A percentile compares a stretch with the other conserved stretches of the same genome.
Evolutionary conservation across 1,140 invertebrate species (phyloP).

Genomic region (Diachasmimorpha longicaudata): DNA sequence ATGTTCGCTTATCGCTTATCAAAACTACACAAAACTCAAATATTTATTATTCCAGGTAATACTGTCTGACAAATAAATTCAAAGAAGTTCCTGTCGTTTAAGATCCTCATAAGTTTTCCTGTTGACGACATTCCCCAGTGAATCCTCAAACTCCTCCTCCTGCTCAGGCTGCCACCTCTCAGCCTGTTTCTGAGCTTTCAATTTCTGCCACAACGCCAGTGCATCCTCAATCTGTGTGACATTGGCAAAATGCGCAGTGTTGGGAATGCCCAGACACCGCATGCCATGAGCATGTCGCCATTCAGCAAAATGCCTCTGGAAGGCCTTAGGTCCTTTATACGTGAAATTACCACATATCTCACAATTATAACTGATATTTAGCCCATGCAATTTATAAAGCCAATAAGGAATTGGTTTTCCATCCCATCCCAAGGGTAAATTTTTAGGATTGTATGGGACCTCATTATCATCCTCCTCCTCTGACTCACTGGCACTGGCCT

Average conservation of each 20-base stretch:
- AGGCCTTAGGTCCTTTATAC: constrained; percentile 99
- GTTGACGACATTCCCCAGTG: constrained; percentile 97
- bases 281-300: constrained; percentile 99
- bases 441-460: constrained; percentile 99
- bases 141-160: constrained; percentile 99
- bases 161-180: constrained; percentile 97
- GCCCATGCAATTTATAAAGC: constrained; percentile 98
- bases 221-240: constrained; percentile 99
- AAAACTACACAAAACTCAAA: too few species aligned
- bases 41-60: background rate
- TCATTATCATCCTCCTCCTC: constrained; percentile 91
- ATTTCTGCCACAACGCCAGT: constrained; percentile 94
- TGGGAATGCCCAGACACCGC: constrained; percentile 98
- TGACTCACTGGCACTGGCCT: constrained; percentile 83
- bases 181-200: constrained; percentile 92
- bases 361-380: constrained; percentile 99
- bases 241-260: constrained; percentile 99
- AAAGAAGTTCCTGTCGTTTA: constrained; percentile 96
- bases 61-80: constrained; percentile 39
- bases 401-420: constrained; percentile 99
- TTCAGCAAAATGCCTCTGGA: constrained; percentile 98
- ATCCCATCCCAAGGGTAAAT: constrained; percentile 98
- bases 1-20: too few species aligned
- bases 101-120: constrained; percentile 98
- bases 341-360: constrained; percentile 99